These are phyloP conservation scores for Falco berigora DNA, from an alignment of 2,797 vertebrate species.

Conservation along the genomic window DNA sequence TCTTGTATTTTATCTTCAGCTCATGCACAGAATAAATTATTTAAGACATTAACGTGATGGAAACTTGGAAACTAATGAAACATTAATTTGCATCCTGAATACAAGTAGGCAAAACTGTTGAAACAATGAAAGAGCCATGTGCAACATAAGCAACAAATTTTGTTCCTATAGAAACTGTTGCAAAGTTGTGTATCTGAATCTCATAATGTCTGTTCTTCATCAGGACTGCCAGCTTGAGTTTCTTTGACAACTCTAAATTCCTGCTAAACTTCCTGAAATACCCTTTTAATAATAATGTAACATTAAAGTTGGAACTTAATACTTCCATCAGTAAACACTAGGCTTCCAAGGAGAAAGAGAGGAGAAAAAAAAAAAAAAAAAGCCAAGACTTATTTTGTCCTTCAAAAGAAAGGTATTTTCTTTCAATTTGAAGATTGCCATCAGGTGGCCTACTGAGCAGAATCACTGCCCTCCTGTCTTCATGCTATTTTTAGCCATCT, in stretches of 20 bases:
- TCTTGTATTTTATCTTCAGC: slow-evolving; percentile 51
- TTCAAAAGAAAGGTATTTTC: not conserved
- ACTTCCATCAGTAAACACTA: not conserved
- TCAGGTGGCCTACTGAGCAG: not conserved
- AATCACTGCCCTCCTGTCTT: not conserved
- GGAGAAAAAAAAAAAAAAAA: no score
- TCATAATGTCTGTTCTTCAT: not conserved
- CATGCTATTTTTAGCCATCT: not conserved
- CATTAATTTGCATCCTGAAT: slow-evolving; percentile 59
- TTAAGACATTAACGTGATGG: slow-evolving; percentile 41
- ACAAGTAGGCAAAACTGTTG: slow-evolving; percentile 29
- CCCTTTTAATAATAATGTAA: not conserved
- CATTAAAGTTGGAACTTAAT: not conserved
- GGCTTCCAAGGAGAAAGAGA: not conserved
- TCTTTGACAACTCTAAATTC: not conserved
- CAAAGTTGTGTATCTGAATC: not conserved
- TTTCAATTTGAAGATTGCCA: not conserved
- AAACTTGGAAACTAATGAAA: slow-evolving; percentile 66
- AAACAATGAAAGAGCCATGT: not conserved
- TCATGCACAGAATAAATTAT: slow-evolving; percentile 55
- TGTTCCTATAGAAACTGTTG: not conserved
- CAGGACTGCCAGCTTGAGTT: not conserved
- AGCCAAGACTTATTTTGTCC: not conserved
- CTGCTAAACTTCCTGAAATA: not conserved
- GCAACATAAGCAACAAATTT: not conserved